These are phyloP conservation scores for Ageneiosus marmoratus DNA, from an alignment of 2,113 vertebrate species.

Conservation along the genomic window DNA sequence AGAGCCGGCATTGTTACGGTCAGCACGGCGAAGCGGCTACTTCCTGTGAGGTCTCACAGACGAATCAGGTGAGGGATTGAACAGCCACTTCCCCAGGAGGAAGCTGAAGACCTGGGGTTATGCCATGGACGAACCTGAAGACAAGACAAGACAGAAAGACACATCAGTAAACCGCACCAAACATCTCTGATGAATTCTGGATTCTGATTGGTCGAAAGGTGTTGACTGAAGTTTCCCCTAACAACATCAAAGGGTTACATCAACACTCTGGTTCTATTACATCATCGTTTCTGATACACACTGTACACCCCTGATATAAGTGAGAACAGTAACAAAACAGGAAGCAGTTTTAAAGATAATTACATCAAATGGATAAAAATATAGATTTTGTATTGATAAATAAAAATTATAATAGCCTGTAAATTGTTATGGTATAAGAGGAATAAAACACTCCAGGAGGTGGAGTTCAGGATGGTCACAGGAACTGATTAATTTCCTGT, in stretches of 20 bases:
- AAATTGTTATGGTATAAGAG: no score
- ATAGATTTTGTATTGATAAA: no score
- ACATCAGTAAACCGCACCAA: neutral
- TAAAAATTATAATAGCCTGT: no score
- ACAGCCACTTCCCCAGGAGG: conserved; percentile 33
- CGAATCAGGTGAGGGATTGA: neutral
- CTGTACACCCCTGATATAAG: no score
- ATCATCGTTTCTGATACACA: neutral
- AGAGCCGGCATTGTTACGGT: conserved; percentile 50
- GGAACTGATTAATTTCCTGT: neutral
- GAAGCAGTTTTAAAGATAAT: no score
- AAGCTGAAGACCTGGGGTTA: conserved; percentile 35
- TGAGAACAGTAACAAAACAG: no score
- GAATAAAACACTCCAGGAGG: neutral
- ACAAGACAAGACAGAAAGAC: neutral
- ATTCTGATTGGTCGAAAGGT: neutral
- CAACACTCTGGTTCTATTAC: neutral
- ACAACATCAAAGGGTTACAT: neutral
- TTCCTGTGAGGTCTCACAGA: conserved; percentile 10
- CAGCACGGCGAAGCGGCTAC: neutral
- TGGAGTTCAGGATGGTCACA: neutral
- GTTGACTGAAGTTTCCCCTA: neutral
- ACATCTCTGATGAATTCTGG: neutral
- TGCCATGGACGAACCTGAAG: conserved; percentile 47
- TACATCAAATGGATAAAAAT: no score